Conservation (phyloP, 2,113 vertebrate species). For the Prunella fulvescens region DNA sequence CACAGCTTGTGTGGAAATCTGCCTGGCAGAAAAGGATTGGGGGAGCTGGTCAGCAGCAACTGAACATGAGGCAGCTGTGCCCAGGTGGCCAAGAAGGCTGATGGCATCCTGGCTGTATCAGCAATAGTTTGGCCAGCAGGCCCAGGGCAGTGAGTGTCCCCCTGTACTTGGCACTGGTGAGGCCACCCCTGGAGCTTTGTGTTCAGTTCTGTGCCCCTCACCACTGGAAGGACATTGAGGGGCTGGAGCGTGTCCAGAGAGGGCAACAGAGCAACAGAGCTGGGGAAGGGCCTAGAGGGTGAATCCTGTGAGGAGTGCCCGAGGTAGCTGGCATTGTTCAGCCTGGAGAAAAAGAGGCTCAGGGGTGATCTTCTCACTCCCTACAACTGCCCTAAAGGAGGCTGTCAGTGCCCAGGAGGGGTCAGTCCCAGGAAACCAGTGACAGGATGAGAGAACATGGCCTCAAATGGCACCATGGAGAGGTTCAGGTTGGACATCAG, state of each 20-base stretch:
- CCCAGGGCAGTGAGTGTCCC: not conserved
- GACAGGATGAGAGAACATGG: not conserved
- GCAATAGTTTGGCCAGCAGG: not conserved
- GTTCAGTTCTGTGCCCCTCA: not conserved
- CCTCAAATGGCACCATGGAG: not conserved
- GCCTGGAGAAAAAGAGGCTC: not conserved
- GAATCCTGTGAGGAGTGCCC: rapidly evolving
- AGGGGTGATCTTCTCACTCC: not conserved
- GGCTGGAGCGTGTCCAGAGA: rapidly evolving
- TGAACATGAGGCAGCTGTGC: not conserved
- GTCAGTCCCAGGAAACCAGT: not conserved
- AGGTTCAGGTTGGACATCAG: not conserved
- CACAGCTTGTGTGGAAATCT: not conserved
- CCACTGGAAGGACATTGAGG: not conserved
- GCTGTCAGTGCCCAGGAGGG: not conserved
- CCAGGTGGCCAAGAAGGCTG: not conserved
- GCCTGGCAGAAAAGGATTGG: not conserved
- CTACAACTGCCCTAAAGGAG: not conserved
- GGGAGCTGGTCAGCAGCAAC: not conserved
- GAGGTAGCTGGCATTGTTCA: not conserved
- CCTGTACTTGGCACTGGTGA: rapidly evolving
- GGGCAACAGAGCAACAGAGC: not conserved
- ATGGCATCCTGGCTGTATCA: not conserved
- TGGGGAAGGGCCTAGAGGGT: not conserved
- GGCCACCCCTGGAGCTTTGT: rapidly evolving